phyloP scores from a whole-genome alignment of 2,113 vertebrate species.

The Zootoca vivipara region DNA sequence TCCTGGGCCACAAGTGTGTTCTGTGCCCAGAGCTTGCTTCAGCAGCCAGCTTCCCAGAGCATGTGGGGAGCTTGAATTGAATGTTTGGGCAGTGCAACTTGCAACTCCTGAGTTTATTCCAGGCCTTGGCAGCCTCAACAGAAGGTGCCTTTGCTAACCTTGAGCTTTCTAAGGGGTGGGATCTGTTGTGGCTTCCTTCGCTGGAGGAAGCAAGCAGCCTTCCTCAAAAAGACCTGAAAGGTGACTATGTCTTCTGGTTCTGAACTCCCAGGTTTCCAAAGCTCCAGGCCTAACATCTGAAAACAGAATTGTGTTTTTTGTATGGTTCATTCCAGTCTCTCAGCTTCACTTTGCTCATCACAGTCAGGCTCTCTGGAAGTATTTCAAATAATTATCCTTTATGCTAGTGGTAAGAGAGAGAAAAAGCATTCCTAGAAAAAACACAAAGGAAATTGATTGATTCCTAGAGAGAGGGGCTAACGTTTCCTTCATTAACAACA shows the following conservation, averaged over 20 bases:
- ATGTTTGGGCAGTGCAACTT: neutral
- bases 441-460: neutral
- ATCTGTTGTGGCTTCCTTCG: neutral
- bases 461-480: neutral
- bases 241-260: neutral
- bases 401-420: neutral
- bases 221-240: neutral
- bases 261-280: neutral
- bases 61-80: neutral
- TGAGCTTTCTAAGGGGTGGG: accelerated
- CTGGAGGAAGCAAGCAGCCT: neutral
- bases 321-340: neutral
- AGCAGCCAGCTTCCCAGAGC: neutral
- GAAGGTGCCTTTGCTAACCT: constrained; percentile 14
- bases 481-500: neutral
- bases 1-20: neutral
- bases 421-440: neutral
- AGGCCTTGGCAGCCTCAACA: neutral
- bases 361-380: neutral
- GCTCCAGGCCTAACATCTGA: neutral
- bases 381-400: neutral
- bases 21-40: neutral
- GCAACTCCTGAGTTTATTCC: constrained; percentile 15
- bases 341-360: neutral
- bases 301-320: neutral